Conservation (phyloP, 2,113 vertebrate species). For the Nettapus auritus region DNA sequence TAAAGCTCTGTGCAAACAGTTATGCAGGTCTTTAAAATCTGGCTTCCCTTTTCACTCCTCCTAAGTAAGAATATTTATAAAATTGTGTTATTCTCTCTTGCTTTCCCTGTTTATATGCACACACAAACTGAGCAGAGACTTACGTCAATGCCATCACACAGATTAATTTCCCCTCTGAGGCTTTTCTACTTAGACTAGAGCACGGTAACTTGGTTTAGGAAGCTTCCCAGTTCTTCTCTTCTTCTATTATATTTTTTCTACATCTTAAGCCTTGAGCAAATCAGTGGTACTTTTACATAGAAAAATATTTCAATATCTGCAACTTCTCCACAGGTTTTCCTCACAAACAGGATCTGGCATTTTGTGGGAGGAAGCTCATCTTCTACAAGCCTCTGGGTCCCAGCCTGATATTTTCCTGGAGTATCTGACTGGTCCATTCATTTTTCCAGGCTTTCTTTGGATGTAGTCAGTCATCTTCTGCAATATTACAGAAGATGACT, state of each 20-base stretch:
- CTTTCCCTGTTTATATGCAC: slow-evolving; percentile 36
- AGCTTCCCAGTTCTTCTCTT: neutral
- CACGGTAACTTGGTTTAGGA: slow-evolving; percentile 20
- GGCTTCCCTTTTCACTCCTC: neutral
- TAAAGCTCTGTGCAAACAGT: slow-evolving; percentile 17
- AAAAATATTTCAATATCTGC: neutral
- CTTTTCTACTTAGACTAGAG: slow-evolving; percentile 12
- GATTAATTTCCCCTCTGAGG: slow-evolving; percentile 42
- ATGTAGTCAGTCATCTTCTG: neutral
- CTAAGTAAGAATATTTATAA: slow-evolving; percentile 1
- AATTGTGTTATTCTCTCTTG: slow-evolving; percentile 12
- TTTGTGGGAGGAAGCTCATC: neutral
- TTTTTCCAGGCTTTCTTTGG: neutral
- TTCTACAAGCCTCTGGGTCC: neutral
- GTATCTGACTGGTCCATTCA: neutral
- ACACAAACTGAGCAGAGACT: neutral
- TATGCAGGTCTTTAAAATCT: neutral
- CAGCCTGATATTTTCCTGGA: neutral
- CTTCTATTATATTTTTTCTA: neutral
- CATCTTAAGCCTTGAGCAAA: neutral
- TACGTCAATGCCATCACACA: neutral
- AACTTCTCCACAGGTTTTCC: neutral
- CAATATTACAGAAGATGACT: neutral
- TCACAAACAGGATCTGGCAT: neutral
- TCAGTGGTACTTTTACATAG: neutral